Evolutionary conservation across 2,113 vertebrate species (phyloP).

Genomic region (Paradoxurus hermaphroditus): DNA sequence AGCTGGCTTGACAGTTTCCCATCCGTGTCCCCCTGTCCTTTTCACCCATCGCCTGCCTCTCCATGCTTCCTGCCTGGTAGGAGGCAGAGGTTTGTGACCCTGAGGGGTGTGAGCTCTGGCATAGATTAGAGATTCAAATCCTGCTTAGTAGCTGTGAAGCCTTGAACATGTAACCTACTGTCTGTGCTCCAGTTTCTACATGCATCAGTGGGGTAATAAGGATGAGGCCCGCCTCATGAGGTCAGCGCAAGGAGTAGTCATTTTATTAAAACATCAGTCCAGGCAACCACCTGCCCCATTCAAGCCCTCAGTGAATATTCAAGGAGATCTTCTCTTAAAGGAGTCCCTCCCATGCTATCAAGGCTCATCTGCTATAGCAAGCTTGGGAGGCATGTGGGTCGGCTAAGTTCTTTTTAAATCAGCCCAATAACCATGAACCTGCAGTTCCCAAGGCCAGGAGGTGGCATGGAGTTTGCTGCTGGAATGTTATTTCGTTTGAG

Average conservation of each 20-base stretch:
- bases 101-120: not conserved
- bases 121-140: not conserved
- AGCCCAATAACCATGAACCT: not conserved
- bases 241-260: not conserved
- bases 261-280: not conserved
- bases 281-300: not conserved
- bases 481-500: not conserved
- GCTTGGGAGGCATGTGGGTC: not conserved
- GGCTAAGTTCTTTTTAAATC: not conserved
- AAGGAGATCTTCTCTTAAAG: not conserved
- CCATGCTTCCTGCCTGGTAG: not conserved
- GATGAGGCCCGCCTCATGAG: not conserved
- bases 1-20: not conserved
- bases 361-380: not conserved
- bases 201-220: rapidly evolving
- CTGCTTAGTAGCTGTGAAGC: not conserved
- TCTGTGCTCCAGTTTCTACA: not conserved
- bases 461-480: not conserved
- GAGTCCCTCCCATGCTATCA: not conserved
- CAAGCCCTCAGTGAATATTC: not conserved
- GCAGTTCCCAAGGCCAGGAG: not conserved
- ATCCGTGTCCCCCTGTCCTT: not conserved
- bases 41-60: not conserved
- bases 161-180: not conserved
- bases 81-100: not conserved